phyloP scores from a whole-genome alignment of 2,888 invertebrate genomes.

The Sesamia inferens region DNA sequence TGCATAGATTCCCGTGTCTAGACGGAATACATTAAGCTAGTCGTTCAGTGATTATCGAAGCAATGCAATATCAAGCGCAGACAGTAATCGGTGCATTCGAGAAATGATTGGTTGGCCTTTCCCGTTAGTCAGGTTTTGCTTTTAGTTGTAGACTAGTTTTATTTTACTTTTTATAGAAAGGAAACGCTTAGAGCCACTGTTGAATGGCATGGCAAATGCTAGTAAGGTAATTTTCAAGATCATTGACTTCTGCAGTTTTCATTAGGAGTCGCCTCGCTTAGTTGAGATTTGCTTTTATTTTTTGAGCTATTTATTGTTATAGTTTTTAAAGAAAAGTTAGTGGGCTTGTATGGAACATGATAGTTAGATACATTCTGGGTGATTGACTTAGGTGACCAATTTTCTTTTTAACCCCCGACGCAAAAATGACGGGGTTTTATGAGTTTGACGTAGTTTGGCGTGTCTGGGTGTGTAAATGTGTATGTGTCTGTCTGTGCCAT shows the following conservation, averaged over 20 bases:
- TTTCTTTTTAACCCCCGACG: no score
- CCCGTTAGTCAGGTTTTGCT: not conserved
- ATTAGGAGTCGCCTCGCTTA: not conserved
- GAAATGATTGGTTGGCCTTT: constrained; percentile 31
- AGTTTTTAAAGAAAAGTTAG: not conserved
- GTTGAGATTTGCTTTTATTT: not conserved
- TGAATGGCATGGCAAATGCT: constrained; percentile 2
- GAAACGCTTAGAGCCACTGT: not conserved
- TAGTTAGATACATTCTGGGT: not conserved
- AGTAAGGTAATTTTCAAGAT: not conserved
- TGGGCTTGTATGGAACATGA: not conserved
- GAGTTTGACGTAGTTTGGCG: no score
- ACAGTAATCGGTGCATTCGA: constrained; percentile 24
- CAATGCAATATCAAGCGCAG: constrained; percentile 30
- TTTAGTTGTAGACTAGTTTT: constrained; percentile 21
- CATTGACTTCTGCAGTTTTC: constrained; percentile 1
- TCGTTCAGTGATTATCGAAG: constrained; percentile 43
- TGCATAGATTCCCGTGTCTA: constrained; percentile 41
- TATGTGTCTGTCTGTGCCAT: no score
- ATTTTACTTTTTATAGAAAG: constrained; percentile 5
- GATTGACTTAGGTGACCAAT: no score
- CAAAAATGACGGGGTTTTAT: no score
- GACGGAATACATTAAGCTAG: constrained; percentile 48
- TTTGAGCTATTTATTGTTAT: not conserved
- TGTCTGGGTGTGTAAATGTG: no score